Evolutionary conservation across 2,888 invertebrate genomes (phyloP), one percentile per base, ranked within the genome.

Genomic region (Dynastes tityus): DNA sequence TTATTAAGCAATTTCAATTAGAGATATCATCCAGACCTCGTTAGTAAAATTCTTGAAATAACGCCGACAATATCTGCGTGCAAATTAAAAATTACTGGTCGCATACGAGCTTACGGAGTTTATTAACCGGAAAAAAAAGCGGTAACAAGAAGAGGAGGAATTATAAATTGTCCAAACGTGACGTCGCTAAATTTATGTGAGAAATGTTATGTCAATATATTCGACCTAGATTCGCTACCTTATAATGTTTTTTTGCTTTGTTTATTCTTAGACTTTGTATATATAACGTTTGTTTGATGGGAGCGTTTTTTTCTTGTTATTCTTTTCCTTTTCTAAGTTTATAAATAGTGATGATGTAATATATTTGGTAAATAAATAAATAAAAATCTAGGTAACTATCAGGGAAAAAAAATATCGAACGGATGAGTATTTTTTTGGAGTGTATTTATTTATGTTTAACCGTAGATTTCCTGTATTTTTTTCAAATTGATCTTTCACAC

Each of bases 181-280:
- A 13, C n/a, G 16, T 73, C 27, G 58, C 13, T 40, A 58, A 51
- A 53, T 71, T 32, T 58, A 70, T 53, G 65, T 68, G 68, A 51
- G 63, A 45, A 74, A 77, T 67, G 76, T 77, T 77, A 77, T 68
- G 76, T 77, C 76, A 77, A 77, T 68, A 77, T 40, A 65, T 16
- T 55, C 68, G 76, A 77, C 76, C 76, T 40, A 55, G 37, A 55
- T 77, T 68, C 32, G 16, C 55, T 58, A 58, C 55, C 55, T 58
- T 22, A 22, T 5, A 9, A 8, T 22, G 22, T 58, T 55, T 22
- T 8, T 58, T 58, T 37, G 32, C 22, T 58, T 16, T 58, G 4
- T 58, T 58, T 58, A 3, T n/a, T 53, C 45, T 53, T 16, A 53
- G n/a, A 13, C 53, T n/a, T n/a, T 53, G 13, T 53, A 53, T 4